A percentile compares a stretch with the other conserved stretches of the same genome.
Evolutionary conservation across 2,113 vertebrate genomes (phyloP).

Genomic region (Misgurnus anguillicaudatus): DNA sequence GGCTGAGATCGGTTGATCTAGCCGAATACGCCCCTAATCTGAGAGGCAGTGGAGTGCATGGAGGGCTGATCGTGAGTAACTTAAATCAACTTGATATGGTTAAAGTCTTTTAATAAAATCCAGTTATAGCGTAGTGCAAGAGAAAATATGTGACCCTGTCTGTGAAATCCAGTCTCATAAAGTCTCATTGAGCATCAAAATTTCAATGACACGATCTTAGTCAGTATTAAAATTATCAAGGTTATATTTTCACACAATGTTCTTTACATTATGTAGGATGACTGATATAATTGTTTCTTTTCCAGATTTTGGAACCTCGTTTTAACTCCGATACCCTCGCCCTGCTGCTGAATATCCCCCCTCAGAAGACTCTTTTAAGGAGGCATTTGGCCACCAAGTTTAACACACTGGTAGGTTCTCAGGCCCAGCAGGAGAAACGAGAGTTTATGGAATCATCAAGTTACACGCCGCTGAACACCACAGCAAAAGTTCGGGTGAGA

Average conservation of each 20-base stretch:
- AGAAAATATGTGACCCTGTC: too few species aligned
- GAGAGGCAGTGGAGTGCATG: slow-evolving; percentile 93
- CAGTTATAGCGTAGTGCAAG: too few species aligned
- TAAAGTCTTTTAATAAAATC: too few species aligned
- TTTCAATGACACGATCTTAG: too few species aligned
- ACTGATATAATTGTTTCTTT: neutral
- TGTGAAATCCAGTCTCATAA: too few species aligned
- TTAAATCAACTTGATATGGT: neutral
- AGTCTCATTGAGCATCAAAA: too few species aligned
- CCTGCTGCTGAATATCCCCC: slow-evolving; percentile 94
- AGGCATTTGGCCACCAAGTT: slow-evolving; percentile 94
- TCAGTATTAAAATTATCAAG: too few species aligned
- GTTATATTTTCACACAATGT: too few species aligned
- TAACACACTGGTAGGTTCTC: slow-evolving; percentile 82
- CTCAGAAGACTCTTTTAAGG: slow-evolving; percentile 92
- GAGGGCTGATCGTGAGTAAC: slow-evolving; percentile 90
- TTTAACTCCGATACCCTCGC: slow-evolving; percentile 90
- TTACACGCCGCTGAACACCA: slow-evolving; percentile 85
- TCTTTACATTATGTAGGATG: too few species aligned
- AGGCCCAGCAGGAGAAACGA: slow-evolving; percentile 89
- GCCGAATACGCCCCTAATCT: slow-evolving; percentile 98
- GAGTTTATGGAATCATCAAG: slow-evolving; percentile 82
- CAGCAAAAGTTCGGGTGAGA: slow-evolving; percentile 93
- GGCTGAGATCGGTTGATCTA: slow-evolving; percentile 92
- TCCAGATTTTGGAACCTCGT: slow-evolving; percentile 90